phyloP scores from a whole-genome alignment of 30 jellyfish, hydroid and myxozoan species.

The Hydra vulgaris region DNA sequence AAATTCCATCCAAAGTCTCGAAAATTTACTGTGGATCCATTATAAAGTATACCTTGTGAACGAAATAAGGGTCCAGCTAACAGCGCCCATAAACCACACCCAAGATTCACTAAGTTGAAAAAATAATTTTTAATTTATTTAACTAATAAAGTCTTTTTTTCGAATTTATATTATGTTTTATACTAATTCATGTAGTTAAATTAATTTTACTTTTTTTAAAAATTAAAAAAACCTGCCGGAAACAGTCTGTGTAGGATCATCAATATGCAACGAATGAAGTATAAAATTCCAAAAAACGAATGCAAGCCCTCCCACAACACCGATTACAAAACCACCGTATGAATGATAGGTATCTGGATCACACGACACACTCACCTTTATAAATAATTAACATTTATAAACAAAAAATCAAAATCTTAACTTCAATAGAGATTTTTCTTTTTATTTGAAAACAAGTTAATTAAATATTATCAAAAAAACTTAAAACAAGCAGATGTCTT shows the following conservation, averaged over 20 bases:
- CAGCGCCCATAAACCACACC: constrained; percentile 80
- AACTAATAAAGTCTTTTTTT: neutral
- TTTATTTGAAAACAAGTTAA: too few relatives aligned
- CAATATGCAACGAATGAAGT: constrained; percentile 45
- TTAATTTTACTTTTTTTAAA: too few relatives aligned
- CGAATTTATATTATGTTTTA: too few relatives aligned
- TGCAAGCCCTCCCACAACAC: constrained; percentile 62
- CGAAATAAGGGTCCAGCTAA: constrained; percentile 58
- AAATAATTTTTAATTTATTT: neutral
- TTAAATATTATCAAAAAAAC: too few relatives aligned
- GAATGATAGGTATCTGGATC: constrained; percentile 55
- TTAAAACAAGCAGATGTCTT: too few relatives aligned
- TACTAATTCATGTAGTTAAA: too few relatives aligned
- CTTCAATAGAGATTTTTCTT: neutral
- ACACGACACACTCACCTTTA: constrained; percentile 63
- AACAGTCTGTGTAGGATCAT: constrained; percentile 68
- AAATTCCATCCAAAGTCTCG: constrained; percentile 76
- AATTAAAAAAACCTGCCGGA: constrained; percentile 41
- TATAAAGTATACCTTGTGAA: constrained; percentile 45
- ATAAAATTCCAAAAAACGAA: constrained; percentile 46
- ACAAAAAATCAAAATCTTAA: too few relatives aligned
- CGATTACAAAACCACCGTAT: constrained; percentile 74
- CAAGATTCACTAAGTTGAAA: constrained; percentile 57
- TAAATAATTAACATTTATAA: neutral
- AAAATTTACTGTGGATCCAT: constrained; percentile 34